Conservation (phyloP, 2,888 invertebrate genomes). For the Argyra leucocephala region DNA sequence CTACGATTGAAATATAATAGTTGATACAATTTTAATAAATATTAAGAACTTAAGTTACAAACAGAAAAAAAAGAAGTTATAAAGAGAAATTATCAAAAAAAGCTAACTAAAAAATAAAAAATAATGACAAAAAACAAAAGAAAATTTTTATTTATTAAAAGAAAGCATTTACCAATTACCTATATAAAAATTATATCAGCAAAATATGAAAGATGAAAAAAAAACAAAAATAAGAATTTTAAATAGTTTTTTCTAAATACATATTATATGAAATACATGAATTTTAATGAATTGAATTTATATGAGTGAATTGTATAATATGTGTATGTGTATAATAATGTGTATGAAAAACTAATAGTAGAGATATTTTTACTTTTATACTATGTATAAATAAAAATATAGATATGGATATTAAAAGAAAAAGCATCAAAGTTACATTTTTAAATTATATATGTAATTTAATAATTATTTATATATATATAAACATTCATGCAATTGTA, state of each 20-base stretch:
- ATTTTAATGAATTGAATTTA: neutral
- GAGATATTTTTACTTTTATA: slow-evolving; percentile 14
- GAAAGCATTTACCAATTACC: neutral
- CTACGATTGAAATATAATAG: too few species aligned
- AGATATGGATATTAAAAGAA: slow-evolving; percentile 23
- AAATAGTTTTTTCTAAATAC: too few species aligned
- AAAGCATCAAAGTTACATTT: slow-evolving; percentile 29
- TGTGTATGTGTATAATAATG: neutral
- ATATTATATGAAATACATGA: neutral
- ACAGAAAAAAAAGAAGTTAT: too few species aligned
- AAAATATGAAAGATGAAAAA: neutral
- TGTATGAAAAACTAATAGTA: slow-evolving; percentile 23
- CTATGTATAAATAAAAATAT: neutral
- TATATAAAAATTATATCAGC: neutral
- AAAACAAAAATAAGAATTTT: too few species aligned
- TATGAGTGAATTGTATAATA: neutral
- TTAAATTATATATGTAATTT: slow-evolving; percentile 26
- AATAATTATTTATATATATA: slow-evolving; percentile 26
- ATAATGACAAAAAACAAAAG: too few species aligned
- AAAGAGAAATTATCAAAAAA: too few species aligned
- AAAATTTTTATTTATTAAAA: too few species aligned
- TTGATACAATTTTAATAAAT: too few species aligned
- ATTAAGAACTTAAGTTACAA: too few species aligned
- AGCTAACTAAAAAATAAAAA: too few species aligned
- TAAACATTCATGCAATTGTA: slow-evolving; percentile 29